A percentile compares a stretch with the other conserved stretches of the same genome.
These are phyloP conservation scores for Calliphora vicina DNA, from an alignment of 1,140 invertebrate genomes.

Conservation along the genomic window DNA sequence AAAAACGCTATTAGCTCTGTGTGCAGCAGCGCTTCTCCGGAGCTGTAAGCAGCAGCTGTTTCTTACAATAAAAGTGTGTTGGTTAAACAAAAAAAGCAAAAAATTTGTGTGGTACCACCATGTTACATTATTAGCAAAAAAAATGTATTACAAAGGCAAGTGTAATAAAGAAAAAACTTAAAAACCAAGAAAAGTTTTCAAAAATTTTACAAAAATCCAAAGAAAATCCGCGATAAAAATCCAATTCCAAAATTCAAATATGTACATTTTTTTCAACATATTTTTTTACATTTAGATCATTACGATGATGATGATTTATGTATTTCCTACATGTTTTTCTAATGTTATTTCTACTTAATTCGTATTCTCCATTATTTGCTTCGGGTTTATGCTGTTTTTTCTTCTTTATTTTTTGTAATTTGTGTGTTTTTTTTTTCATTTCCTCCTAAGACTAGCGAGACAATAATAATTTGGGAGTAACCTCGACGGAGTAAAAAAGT, in stretches of 20 bases:
- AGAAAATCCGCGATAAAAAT: neutral
- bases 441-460: neutral
- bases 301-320: neutral
- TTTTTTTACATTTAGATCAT: neutral
- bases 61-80: conserved; percentile 6
- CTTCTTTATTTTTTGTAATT: neutral
- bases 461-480: conserved; percentile 32
- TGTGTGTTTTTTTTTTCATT: neutral
- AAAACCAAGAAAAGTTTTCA: neutral
- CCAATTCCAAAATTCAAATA: neutral
- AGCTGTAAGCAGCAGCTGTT: neutral
- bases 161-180: neutral
- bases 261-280: neutral
- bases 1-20: neutral
- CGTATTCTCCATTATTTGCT: neutral
- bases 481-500: neutral
- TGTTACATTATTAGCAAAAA: conserved; percentile 14
- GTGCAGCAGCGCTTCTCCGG: neutral
- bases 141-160: neutral
- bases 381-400: neutral
- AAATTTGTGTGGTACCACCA: neutral
- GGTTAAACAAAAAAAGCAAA: conserved; percentile 14
- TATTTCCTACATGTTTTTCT: neutral
- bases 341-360: neutral
- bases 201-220: neutral